Evolutionary conservation across 2,113 vertebrate genomes (phyloP).

Genomic region (Megalops atlanticus): DNA sequence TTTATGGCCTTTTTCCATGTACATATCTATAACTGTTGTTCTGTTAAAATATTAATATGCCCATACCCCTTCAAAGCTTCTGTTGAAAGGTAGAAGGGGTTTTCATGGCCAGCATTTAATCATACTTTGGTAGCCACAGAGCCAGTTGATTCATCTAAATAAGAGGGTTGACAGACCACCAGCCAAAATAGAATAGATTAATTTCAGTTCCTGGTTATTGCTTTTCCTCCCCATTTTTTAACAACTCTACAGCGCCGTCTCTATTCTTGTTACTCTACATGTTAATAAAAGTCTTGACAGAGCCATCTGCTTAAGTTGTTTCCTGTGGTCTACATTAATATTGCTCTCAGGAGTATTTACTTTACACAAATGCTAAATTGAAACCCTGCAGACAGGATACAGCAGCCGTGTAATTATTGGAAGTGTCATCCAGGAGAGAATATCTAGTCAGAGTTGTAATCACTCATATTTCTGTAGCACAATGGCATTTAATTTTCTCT

Average conservation of each 20-base stretch:
- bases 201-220: conserved; percentile 28
- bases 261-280: neutral
- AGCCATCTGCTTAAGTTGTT: conserved; percentile 30
- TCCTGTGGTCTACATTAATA: conserved; percentile 34
- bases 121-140: conserved; percentile 27
- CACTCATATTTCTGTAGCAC: neutral
- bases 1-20: neutral
- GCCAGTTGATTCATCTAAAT: conserved; percentile 41
- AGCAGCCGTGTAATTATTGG: neutral
- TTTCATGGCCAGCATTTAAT: conserved; percentile 32
- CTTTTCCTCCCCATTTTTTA: conserved; percentile 22
- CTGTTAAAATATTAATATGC: neutral
- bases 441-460: neutral
- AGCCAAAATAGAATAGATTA: conserved; percentile 35
- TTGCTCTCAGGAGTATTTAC: conserved; percentile 22
- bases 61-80: neutral
- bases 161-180: conserved; percentile 35
- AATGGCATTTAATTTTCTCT: neutral
- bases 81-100: neutral
- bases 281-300: conserved; percentile 29
- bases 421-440: neutral
- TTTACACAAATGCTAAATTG: conserved; percentile 21
- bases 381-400: conserved; percentile 22
- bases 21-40: neutral
- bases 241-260: neutral